Evolutionary conservation across 2,113 vertebrate species (phyloP).

Genomic region (Nerophis ophidion): DNA sequence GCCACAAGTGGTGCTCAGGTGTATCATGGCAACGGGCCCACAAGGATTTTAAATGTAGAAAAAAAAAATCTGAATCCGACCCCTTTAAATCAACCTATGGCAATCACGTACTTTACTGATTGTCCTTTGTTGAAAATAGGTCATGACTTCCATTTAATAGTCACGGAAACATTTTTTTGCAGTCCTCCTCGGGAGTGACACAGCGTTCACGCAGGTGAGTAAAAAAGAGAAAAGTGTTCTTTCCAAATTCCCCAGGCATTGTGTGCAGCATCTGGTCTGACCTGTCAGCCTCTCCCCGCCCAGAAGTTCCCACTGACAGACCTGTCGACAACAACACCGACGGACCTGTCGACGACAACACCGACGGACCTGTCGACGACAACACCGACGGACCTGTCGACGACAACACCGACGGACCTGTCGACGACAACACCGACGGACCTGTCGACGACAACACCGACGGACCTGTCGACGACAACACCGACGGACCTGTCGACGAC

Average conservation of each 20-base stretch:
- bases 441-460: constrained; percentile 5
- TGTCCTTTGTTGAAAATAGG: not conserved
- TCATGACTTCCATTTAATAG: not conserved
- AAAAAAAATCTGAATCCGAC: no score
- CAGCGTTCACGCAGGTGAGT: not conserved
- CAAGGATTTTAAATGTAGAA: no score
- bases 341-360: not conserved
- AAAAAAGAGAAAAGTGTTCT: not conserved
- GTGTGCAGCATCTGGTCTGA: constrained; percentile 42
- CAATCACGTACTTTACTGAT: no score
- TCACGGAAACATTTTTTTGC: not conserved
- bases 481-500: constrained; percentile 4
- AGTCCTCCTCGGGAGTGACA: not conserved
- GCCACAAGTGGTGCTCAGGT: no score
- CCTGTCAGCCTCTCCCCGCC: constrained; percentile 55
- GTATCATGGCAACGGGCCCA: no score
- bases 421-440: constrained; percentile 3
- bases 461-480: not conserved
- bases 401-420: constrained; percentile 3
- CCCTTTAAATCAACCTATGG: no score
- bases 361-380: constrained; percentile 4
- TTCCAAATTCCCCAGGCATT: constrained; percentile 29
- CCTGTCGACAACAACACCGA: constrained; percentile 2
- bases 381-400: constrained; percentile 2
- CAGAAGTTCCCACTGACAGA: constrained; percentile 2